A percentile compares a stretch with the other conserved stretches of the same genome.
Evolutionary conservation across 2,113 vertebrate species (phyloP).

Genomic region (Hydropotes inermis): DNA sequence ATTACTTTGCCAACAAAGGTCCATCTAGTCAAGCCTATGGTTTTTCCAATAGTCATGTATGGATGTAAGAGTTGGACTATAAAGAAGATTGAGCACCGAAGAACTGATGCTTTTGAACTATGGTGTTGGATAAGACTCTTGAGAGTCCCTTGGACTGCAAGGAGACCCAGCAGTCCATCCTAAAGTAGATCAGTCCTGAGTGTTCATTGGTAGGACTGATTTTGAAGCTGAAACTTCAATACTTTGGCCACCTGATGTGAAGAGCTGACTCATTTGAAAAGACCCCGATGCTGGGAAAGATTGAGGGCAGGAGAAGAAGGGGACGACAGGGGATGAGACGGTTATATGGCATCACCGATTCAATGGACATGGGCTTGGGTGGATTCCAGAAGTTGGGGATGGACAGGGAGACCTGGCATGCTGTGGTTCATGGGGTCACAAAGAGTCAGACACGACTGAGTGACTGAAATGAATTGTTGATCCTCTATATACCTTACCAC

Average conservation of each 20-base stretch:
- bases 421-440: neutral
- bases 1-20: neutral
- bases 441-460: neutral
- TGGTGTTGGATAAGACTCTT: neutral
- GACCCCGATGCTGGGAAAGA: neutral
- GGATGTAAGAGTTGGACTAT: neutral
- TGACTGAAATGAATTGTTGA: neutral
- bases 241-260: neutral
- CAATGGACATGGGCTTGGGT: neutral
- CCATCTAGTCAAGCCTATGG: neutral
- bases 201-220: neutral
- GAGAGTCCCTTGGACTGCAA: neutral
- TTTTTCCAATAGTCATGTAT: neutral
- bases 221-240: neutral
- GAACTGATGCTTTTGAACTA: neutral
- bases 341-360: neutral
- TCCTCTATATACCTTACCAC: neutral
- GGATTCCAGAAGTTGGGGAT: neutral
- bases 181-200: neutral
- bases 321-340: neutral
- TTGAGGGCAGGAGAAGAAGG: neutral
- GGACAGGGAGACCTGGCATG: accelerated
- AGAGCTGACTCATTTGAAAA: neutral
- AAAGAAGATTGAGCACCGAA: neutral
- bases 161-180: neutral